phyloP scores from a whole-genome alignment of 1,140 invertebrate species.

The Medauroidea extradentata region DNA sequence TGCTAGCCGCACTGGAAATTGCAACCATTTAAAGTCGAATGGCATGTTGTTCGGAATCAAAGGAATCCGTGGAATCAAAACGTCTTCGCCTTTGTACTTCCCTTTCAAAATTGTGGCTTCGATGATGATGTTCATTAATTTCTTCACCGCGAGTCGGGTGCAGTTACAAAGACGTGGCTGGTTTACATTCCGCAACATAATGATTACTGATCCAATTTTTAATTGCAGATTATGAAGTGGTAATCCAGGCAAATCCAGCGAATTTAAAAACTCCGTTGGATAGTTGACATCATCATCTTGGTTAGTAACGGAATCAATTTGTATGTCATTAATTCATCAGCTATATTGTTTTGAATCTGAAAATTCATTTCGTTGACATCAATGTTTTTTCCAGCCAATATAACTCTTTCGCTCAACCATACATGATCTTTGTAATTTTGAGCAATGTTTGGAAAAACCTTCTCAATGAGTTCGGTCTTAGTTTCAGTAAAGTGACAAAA shows the following conservation, averaged over 20 bases:
- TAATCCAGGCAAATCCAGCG: conserved; percentile 38
- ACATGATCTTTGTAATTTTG: no score
- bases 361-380: conserved; percentile 36
- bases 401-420: neutral
- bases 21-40: conserved; percentile 43
- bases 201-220: conserved; percentile 41
- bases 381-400: neutral
- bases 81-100: conserved; percentile 35
- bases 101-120: conserved; percentile 40
- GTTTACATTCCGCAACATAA: conserved; percentile 44
- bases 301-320: conserved; percentile 38
- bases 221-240: conserved; percentile 39
- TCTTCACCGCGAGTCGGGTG: conserved; percentile 40
- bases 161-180: conserved; percentile 43
- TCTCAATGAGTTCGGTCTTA: no score
- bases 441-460: no score
- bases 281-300: conserved; percentile 38
- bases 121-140: conserved; percentile 39
- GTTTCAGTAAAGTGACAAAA: no score
- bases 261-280: conserved; percentile 39
- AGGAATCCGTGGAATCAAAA: conserved; percentile 41
- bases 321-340: conserved; percentile 30
- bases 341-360: conserved; percentile 31
- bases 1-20: conserved; percentile 47
- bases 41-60: conserved; percentile 39